Conservation (phyloP, 2,113 vertebrate species). For the Salvator merianae region DNA sequence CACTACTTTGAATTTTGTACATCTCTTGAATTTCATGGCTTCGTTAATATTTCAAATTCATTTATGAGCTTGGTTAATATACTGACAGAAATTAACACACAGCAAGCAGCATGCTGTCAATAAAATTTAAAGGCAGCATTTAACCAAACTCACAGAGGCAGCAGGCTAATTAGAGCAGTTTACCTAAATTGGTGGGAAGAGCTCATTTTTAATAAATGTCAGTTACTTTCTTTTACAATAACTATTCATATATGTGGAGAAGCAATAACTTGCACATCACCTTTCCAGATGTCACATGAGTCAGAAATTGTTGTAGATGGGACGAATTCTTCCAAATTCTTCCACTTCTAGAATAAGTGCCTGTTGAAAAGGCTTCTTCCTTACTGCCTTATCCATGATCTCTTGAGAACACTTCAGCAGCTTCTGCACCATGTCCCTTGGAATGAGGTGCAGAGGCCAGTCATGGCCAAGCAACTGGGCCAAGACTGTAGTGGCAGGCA, state of each 20-base stretch:
- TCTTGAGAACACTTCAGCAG: too few relatives aligned
- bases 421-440: too few relatives aligned
- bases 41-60: constrained; percentile 58
- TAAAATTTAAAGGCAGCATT: constrained; percentile 58
- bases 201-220: constrained; percentile 9
- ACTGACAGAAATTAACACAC: constrained; percentile 39
- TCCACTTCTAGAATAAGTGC: too few relatives aligned
- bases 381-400: too few relatives aligned
- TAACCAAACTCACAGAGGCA: constrained; percentile 46
- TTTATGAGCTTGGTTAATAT: constrained; percentile 62
- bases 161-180: constrained; percentile 36
- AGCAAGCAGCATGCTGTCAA: constrained; percentile 40
- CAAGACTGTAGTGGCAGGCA: too few relatives aligned
- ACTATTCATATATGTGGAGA: neutral
- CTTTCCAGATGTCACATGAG: neutral
- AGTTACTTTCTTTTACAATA: neutral
- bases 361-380: too few relatives aligned
- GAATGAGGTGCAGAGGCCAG: too few relatives aligned
- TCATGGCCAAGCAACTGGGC: too few relatives aligned
- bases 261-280: neutral
- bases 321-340: too few relatives aligned
- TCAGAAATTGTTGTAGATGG: neutral
- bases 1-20: neutral
- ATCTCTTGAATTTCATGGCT: constrained; percentile 17
- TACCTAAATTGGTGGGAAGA: constrained; percentile 42